Evolutionary conservation across 2,113 vertebrate species (phyloP).

Genomic region (Petrocephalus zakoni): DNA sequence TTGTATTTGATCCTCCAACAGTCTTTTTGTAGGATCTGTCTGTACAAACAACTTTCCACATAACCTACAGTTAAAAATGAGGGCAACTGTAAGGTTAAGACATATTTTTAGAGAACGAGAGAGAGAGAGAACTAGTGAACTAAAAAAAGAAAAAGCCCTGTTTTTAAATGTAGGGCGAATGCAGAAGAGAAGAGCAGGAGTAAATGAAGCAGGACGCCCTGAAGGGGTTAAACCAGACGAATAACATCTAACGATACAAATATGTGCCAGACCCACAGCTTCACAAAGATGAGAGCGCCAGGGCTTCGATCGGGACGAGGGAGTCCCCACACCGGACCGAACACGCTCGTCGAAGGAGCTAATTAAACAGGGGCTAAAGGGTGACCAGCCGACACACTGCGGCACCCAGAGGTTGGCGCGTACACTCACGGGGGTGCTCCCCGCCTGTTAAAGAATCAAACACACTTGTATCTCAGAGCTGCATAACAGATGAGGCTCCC

Average conservation of each 20-base stretch:
- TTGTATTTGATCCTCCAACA: too few species aligned
- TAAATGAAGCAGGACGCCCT: not conserved
- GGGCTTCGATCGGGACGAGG: not conserved
- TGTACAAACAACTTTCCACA: not conserved
- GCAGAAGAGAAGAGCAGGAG: not conserved
- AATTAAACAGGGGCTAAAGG: slow-evolving; percentile 34
- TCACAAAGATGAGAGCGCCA: not conserved
- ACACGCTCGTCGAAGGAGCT: not conserved
- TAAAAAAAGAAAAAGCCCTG: not conserved
- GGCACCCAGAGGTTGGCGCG: not conserved
- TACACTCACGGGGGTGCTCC: slow-evolving; percentile 44
- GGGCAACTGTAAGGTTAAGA: not conserved
- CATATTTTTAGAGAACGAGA: not conserved
- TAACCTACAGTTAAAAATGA: not conserved
- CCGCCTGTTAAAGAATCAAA: slow-evolving; percentile 59
- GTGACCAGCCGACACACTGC: not conserved
- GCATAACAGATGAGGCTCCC: slow-evolving; percentile 40
- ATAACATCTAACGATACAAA: not conserved
- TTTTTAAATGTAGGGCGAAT: not conserved
- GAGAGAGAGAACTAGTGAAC: not conserved
- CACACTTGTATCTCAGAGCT: slow-evolving; percentile 38
- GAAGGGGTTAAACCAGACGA: not conserved
- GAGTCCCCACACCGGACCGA: not conserved
- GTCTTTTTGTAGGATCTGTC: not conserved
- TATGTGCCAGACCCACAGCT: not conserved